Evolutionary conservation across 35 echinoderm and acorn worm genomes (phyloP).

Genomic region (Heliocidaris erythrogramma): DNA sequence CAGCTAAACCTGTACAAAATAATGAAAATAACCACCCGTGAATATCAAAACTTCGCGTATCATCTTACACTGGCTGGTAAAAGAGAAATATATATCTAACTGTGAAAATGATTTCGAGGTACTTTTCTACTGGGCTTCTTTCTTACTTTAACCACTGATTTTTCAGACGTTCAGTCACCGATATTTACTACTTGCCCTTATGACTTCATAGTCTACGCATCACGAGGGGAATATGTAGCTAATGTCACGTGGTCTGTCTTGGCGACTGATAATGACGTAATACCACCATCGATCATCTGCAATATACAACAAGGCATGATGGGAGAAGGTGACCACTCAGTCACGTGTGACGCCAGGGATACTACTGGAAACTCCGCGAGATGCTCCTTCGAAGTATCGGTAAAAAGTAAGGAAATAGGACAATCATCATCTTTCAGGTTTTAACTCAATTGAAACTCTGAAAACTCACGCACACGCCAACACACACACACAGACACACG

Average conservation of each 20-base stretch:
- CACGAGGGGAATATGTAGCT: neutral
- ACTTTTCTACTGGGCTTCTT: neutral
- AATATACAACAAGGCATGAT: conserved; percentile 36
- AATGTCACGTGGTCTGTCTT: conserved; percentile 55
- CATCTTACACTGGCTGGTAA: no score
- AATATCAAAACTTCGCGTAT: no score
- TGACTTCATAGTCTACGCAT: conserved; percentile 50
- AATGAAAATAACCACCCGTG: no score
- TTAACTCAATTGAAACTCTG: no score
- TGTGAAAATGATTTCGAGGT: neutral
- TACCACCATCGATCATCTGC: conserved; percentile 32
- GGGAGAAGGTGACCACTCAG: conserved; percentile 9
- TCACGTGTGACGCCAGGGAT: conserved; percentile 15
- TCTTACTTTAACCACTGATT: neutral
- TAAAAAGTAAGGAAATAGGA: neutral
- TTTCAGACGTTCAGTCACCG: conserved; percentile 58
- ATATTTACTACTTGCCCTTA: conserved; percentile 49
- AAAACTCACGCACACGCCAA: no score
- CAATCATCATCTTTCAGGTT: no score
- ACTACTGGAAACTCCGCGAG: neutral
- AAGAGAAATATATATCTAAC: neutral
- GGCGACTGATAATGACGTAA: conserved; percentile 59
- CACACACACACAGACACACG: no score
- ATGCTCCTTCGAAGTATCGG: conserved; percentile 29
- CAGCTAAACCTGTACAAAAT: no score